These are phyloP conservation scores for Pterostichus niger DNA, from an alignment of 2,888 invertebrate genomes.

Conservation along the genomic window DNA sequence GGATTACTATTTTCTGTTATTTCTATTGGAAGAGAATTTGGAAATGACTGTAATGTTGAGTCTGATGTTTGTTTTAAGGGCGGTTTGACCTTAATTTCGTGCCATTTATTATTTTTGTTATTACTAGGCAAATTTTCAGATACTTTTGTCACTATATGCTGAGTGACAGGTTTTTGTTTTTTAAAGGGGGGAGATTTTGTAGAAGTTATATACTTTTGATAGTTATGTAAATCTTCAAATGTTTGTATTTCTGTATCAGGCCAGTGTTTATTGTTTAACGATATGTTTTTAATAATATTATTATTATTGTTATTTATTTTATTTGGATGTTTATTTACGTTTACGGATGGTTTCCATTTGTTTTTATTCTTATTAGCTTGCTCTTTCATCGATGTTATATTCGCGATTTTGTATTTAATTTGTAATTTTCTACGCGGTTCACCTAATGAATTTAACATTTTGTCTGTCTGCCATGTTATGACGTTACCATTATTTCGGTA, in stretches of 20 bases:
- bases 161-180: slow-evolving; percentile 42
- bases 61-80: not conserved
- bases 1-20: slow-evolving; percentile 63
- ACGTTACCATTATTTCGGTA: slow-evolving; percentile 16
- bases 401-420: slow-evolving; percentile 56
- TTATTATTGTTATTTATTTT: slow-evolving; percentile 13
- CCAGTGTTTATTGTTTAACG: slow-evolving; percentile 40
- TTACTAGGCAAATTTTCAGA: slow-evolving; percentile 29
- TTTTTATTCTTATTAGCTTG: slow-evolving; percentile 47
- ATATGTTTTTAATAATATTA: not conserved
- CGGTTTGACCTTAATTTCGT: slow-evolving; percentile 48
- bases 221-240: slow-evolving; percentile 34
- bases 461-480: not conserved
- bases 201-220: slow-evolving; percentile 48
- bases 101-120: slow-evolving; percentile 53
- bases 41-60: not conserved
- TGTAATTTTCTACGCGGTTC: slow-evolving; percentile 14
- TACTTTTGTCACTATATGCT: slow-evolving; percentile 59
- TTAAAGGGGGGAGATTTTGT: slow-evolving; percentile 3
- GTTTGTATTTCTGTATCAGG: slow-evolving; percentile 51
- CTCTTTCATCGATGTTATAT: slow-evolving; percentile 50
- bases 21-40: slow-evolving; percentile 35
- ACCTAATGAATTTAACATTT: not conserved
- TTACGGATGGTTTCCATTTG: slow-evolving; percentile 33
- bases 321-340: slow-evolving; percentile 18